These are phyloP conservation scores for Drosophila ustulata DNA, from an alignment of 2,888 invertebrate genomes.

Conservation along the genomic window DNA sequence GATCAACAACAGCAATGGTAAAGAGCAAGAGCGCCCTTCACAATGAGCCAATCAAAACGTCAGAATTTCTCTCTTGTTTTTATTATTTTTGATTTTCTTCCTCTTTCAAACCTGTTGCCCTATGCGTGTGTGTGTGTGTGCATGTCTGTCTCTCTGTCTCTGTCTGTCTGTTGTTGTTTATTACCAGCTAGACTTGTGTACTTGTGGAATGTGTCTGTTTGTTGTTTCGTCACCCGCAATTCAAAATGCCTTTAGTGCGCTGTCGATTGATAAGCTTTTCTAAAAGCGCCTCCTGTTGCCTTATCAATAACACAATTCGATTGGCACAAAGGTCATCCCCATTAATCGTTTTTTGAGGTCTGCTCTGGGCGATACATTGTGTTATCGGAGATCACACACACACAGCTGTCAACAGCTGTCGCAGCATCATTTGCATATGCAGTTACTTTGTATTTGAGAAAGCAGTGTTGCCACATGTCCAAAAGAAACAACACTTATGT, in stretches of 20 bases:
- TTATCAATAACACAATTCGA: constrained; percentile 38
- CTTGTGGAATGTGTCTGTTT: constrained; percentile 10
- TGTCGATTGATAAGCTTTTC: constrained; percentile 35
- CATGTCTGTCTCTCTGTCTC: not conserved
- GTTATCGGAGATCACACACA: constrained; percentile 25
- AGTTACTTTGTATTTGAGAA: constrained; percentile 10
- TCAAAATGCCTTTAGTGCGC: constrained; percentile 3
- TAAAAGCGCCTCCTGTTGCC: not conserved
- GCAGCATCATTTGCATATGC: constrained; percentile 15
- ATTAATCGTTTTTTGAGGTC: not conserved
- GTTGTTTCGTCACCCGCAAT: constrained; percentile 48
- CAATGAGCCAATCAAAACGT: constrained; percentile 42
- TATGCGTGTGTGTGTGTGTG: constrained; percentile 7
- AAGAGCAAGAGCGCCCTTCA: constrained; percentile 24
- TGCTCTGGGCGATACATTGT: constrained; percentile 11
- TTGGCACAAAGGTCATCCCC: constrained; percentile 44
- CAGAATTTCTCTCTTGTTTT: constrained; percentile 27
- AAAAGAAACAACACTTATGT: constrained; percentile 24
- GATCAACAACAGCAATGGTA: constrained; percentile 3
- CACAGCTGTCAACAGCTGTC: constrained; percentile 19
- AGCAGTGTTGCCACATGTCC: constrained; percentile 36
- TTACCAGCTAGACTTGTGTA: constrained; percentile 7
- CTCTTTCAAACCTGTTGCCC: constrained; percentile 53
- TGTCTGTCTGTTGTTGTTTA: constrained; percentile 29
- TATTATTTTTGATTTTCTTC: not conserved